Evolutionary conservation across 2,113 vertebrate species (phyloP), one percentile per base, ranked within the genome.

Genomic region (Tragulus kanchil): DNA sequence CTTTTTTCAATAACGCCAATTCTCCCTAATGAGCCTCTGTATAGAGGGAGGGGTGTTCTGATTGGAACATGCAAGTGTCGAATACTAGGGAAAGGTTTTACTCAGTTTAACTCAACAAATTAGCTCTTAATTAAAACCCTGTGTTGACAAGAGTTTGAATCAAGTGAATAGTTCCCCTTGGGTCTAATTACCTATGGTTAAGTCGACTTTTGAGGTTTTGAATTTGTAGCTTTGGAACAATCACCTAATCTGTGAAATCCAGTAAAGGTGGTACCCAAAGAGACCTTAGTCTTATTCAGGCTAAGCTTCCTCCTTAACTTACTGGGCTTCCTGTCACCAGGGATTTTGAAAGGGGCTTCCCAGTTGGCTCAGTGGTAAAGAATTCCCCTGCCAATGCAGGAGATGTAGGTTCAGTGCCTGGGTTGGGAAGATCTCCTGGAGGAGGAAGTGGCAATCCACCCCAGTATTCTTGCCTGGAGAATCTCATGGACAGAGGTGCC

Each of bases 41-140:
- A n/a, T 42, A 36, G 6, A 89, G 16, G 16, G 56, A 69, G 31
- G 12, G 25, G n/a, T 59, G 28, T 94, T 45, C 73, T 92, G 8
- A 17, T 48, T 82, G 28, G 56, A 79, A 87, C 48, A 26, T 94
- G 56, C 8, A 79, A 93, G 16, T 93, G 52, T 87, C 1, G 1
- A 75, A 45, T 93, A 17, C 79, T 52, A 75, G 77, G 77, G 81
- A 52, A 90, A 90, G n/a, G 10, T 85, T 97, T 87, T 86, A 83
- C 21, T 26, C 56, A 50, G 11, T 83, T 73, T 89, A 92, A 90
- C 67, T 59, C 28, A 84, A 23, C 88, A 90, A 95, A 92, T 75
- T 87, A 92, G 52, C 62, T 90, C 45, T 85, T 79, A 75, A 31
- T 64, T 75, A 62, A 93, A 58, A 65, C 86, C 64, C 36, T 85